phyloP scores from a whole-genome alignment of 2,797 vertebrate genomes.

The Rhinogobio ventralis region DNA sequence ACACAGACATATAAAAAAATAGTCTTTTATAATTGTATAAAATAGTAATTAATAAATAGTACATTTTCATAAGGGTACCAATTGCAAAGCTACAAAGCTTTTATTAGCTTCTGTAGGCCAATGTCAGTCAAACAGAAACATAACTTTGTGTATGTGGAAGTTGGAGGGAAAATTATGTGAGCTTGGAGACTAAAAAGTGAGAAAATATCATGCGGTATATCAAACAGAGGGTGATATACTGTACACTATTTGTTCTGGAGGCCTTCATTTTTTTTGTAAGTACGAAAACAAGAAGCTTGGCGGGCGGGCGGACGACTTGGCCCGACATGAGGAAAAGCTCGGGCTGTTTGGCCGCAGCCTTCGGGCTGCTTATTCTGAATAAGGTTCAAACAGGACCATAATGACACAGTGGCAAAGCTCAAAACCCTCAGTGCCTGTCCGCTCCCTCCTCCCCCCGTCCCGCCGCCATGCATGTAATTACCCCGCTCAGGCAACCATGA shows the following conservation, averaged over 20 bases:
- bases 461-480: conserved; percentile 81
- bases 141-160: conserved; percentile 32
- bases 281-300: conserved; percentile 67
- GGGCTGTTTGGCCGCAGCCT: conserved; percentile 65
- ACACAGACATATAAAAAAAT: too few relatives aligned
- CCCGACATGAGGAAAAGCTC: conserved; percentile 45
- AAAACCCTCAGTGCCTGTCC: conserved; percentile 52
- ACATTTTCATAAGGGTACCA: not conserved
- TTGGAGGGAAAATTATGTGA: conserved; percentile 49
- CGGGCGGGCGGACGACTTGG: conserved; percentile 47
- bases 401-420: conserved; percentile 77
- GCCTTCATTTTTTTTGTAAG: conserved; percentile 56
- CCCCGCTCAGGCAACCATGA: conserved; percentile 75
- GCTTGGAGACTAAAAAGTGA: conserved; percentile 62
- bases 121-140: conserved; percentile 2
- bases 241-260: conserved; percentile 67
- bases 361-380: conserved; percentile 74
- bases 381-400: conserved; percentile 81
- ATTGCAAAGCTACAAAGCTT: not conserved
- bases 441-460: conserved; percentile 57
- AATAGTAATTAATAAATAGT: not conserved
- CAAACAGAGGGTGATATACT: conserved; percentile 59
- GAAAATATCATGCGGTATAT: conserved; percentile 41
- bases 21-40: not conserved
- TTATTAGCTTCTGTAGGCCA: conserved; percentile 6